phyloP scores from a whole-genome alignment of 2,113 vertebrate genomes.

The Pangasianodon gigas region DNA sequence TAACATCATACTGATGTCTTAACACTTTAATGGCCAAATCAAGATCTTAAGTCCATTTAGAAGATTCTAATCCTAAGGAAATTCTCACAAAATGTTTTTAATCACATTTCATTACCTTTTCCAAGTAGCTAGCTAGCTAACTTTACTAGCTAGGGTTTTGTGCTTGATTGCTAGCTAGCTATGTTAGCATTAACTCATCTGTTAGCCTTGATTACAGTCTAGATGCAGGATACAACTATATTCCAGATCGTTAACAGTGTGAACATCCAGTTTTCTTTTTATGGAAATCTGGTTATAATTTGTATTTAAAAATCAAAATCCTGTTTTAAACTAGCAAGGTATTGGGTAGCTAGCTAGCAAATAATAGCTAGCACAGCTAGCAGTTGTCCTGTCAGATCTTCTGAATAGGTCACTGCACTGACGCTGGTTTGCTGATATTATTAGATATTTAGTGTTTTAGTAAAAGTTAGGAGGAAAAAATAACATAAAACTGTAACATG shows the following conservation, averaged over 20 bases:
- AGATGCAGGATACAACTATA: not conserved
- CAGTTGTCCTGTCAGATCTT: not conserved
- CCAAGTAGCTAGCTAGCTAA: not conserved
- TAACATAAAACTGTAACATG: not conserved
- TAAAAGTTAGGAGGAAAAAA: not conserved
- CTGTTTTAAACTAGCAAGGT: not conserved
- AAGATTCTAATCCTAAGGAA: not conserved
- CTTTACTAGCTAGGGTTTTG: not conserved
- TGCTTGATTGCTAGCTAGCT: not conserved
- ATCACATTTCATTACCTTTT: not conserved
- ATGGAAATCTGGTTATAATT: not conserved
- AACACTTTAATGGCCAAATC: not conserved
- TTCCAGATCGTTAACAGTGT: not conserved
- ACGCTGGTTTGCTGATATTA: not conserved
- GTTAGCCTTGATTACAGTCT: not conserved
- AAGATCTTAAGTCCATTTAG: not conserved
- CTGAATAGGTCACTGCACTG: not conserved
- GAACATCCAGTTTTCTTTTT: not conserved
- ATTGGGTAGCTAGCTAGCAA: not conserved
- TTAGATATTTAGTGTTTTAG: not conserved
- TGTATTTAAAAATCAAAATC: not conserved
- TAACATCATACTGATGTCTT: not conserved
- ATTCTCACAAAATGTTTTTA: not conserved
- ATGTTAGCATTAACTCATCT: not conserved
- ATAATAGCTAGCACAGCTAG: not conserved